phyloP scores from a whole-genome alignment of 1,140 invertebrate species.

The Chlorops oryzae region DNA sequence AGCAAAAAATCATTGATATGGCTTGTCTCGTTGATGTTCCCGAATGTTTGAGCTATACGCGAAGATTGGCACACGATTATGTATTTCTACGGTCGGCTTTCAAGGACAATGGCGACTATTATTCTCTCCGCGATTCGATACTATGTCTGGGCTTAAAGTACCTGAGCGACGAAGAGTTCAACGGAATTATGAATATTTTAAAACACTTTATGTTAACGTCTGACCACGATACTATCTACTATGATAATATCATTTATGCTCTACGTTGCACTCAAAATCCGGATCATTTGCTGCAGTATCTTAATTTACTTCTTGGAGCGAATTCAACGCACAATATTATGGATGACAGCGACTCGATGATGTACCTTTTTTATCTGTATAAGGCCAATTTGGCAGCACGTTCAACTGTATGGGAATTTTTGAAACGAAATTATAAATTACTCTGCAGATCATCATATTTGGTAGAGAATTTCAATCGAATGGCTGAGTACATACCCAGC shows the following conservation, averaged over 20 bases:
- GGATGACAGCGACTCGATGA: constrained; percentile 26
- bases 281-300: constrained; percentile 23
- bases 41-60: constrained; percentile 32
- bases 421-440: constrained; percentile 28
- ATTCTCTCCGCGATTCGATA: constrained; percentile 21
- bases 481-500: constrained; percentile 36
- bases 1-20: constrained; percentile 18
- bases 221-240: constrained; percentile 18
- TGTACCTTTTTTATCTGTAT: constrained; percentile 32
- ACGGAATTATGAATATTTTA: constrained; percentile 19
- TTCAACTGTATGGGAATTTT: constrained; percentile 27
- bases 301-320: constrained; percentile 29
- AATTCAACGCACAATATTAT: constrained; percentile 26
- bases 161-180: constrained; percentile 28
- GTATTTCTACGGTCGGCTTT: constrained; percentile 21
- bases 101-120: constrained; percentile 22
- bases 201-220: no score
- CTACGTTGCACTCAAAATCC: constrained; percentile 33
- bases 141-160: constrained; percentile 29
- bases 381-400: constrained; percentile 26
- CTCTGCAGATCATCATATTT: constrained; percentile 24
- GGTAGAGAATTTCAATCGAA: constrained; percentile 39
- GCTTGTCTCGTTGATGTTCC: constrained; percentile 30
- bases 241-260: constrained; percentile 33
- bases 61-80: constrained; percentile 22